Conservation (phyloP, 1,140 invertebrate species). For the Drosophila repleta region DNA sequence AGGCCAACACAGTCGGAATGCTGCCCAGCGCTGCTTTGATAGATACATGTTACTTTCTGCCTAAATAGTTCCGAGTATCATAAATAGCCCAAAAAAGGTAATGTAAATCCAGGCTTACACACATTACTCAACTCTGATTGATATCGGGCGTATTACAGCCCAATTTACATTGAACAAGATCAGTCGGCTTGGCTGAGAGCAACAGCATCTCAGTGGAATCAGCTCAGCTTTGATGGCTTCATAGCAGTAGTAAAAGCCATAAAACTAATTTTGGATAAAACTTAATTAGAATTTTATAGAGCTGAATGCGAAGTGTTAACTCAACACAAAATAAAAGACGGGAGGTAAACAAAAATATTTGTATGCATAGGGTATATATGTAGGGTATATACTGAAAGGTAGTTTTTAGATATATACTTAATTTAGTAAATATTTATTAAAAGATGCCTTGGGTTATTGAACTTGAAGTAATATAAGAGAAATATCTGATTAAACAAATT, state of each 20-base stretch:
- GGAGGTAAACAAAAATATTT: too few relatives aligned
- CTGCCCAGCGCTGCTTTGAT: conserved; percentile 19
- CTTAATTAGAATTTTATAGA: not conserved
- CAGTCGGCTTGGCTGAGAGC: not conserved
- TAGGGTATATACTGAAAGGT: too few relatives aligned
- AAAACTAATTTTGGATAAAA: conserved; percentile 3
- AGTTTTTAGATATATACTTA: too few relatives aligned
- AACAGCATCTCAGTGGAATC: not conserved
- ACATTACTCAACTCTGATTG: conserved; percentile 9
- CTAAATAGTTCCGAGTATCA: conserved; percentile 34
- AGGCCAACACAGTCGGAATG: conserved; percentile 18
- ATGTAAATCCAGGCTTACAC: conserved; percentile 9
- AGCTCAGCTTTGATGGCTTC: conserved; percentile 18
- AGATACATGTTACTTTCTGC: conserved; percentile 8
- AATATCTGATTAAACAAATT: too few relatives aligned
- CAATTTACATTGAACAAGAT: not conserved
- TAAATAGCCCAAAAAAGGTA: conserved; percentile 1
- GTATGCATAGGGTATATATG: too few relatives aligned
- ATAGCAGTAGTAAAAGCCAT: conserved; percentile 15
- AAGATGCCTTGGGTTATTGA: too few relatives aligned
- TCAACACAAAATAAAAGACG: not conserved
- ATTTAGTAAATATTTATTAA: too few relatives aligned
- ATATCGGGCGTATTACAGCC: not conserved
- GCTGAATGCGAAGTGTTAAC: not conserved
- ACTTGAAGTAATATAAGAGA: too few relatives aligned